Evolutionary conservation across 2,797 vertebrate genomes (phyloP), one percentile per base, ranked within the genome.

Genomic region (Odontamblyopus lacepedii): DNA sequence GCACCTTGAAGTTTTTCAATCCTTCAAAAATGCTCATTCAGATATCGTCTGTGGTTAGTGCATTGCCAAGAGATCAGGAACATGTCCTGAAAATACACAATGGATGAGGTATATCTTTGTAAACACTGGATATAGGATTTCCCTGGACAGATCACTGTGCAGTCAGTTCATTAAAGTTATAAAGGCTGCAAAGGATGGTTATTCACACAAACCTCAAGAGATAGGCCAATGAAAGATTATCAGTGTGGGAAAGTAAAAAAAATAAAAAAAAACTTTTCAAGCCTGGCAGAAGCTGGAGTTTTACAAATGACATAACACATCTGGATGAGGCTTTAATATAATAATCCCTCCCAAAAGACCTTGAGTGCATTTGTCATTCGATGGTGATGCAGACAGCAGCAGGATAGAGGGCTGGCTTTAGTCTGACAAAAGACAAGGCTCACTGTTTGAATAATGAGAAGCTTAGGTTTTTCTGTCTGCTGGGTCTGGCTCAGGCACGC

Each of bases 171-270:
- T 69, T 82, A 26, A 55, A 4, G 26, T 67, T 75, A 38, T 75
- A 23, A 68, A 29, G 41, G 44, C 78, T 80, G 67, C 68, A 56
- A 83, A 63, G 41, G 15, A 64, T 29, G 15, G 44, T 29, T 50
- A 66, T 66, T 29, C 16, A 67, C 30, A 73, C 66, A 85, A 86
- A 79, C 75, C 81, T 87, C 86, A 74, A 67, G 74, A 83, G 74
- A 55, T 71, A 61, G 70, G 78, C 29, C 64, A 62, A 60, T 76
- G 79, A 84, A 87, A 86, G 73, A 87, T 84, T 81, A 85, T 89
- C 83, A 82, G 82, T 83, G 80, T 90, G 87, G 70, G 76, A 84
- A 81, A 57, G 70, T 74, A 69, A 63, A 75, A 78, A 82, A 75
- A 78, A 51, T 69, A 66, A 75, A 78, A 82, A 75, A 78, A 48